Base-by-base conservation (phyloP, 1,140 invertebrate genomes). In the Micrasema minimum region DNA sequence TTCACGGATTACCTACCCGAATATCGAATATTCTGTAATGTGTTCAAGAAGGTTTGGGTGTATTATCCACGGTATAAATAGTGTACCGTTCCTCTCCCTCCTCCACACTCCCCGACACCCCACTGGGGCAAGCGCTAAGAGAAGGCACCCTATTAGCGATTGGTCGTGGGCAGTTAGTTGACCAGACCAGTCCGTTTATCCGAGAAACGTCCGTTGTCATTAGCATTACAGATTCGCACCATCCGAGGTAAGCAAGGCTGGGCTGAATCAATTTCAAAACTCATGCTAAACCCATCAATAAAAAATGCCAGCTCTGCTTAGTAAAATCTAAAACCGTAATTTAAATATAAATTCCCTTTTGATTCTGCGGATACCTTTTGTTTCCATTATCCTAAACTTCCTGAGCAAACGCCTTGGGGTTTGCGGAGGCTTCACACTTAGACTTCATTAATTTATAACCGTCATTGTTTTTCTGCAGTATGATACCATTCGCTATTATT, bases 161-260 rank as follows among this genome's bases (percentile, higher is more conserved):
- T 69, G 66, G 71, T 69, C 50, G 50, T 51, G 71, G 55, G 53
- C 71, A 38, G 66, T 72, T 72, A 72, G 46, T 7, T 43, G 12
- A 23, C 48, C 37, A 11, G 50, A 31, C 65, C 65, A 38, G 22
- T 55, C 66, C 66, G 66, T 69, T 69, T 69, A 69, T 51, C 53
- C 45, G 66, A 69, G 66, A 61, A 69, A 20, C 67, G 53, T 64
- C 64, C 14, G 66, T 48, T 69, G 61, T 69, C 71, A 72, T 72
- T 69, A 72, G 61, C 66, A 72, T 69, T 69, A 69, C 66, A 72
- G 59, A 72, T 72, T 72, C 62, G 71, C 71, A 72, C 65, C 71
- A 62, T 68, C 65, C 55, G 14, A 12, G n/a, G 31, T 10, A 45
- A 46, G 22, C 59, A 12, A 12, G 12, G 12, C 16, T 26, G 12